phyloP scores from a whole-genome alignment of 1,140 invertebrate genomes.

The Antheraea mylitta region DNA sequence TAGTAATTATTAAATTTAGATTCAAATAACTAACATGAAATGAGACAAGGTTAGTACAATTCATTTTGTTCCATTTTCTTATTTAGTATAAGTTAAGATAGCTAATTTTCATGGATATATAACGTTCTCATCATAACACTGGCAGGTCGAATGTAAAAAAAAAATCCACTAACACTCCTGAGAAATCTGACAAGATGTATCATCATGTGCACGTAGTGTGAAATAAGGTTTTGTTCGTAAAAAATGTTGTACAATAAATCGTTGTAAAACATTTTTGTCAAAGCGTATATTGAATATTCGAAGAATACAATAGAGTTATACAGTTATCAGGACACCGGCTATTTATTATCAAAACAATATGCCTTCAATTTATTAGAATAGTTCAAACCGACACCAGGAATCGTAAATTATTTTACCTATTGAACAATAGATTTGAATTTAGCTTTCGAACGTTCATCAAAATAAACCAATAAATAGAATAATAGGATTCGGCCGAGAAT shows the following conservation, averaged over 20 bases:
- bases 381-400: not conserved
- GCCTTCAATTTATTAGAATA: not conserved
- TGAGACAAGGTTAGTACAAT: not conserved
- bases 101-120: slow-evolving; percentile 9
- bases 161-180: slow-evolving; percentile 42
- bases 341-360: slow-evolving; percentile 3
- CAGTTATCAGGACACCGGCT: not conserved
- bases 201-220: slow-evolving; percentile 59
- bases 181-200: slow-evolving; percentile 56
- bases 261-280: slow-evolving; percentile 25
- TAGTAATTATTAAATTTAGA: no score
- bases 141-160: slow-evolving; percentile 21
- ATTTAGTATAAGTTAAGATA: not conserved
- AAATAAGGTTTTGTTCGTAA: slow-evolving; percentile 60
- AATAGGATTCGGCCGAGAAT: slow-evolving; percentile 43
- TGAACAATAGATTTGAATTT: slow-evolving; percentile 2
- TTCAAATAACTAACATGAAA: no score
- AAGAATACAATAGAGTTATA: not conserved
- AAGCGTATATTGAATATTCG: not conserved
- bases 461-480: slow-evolving; percentile 30
- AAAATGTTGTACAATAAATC: slow-evolving; percentile 40
- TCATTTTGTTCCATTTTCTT: not conserved
- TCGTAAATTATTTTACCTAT: slow-evolving; percentile 6
- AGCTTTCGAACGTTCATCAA: slow-evolving; percentile 18
- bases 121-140: slow-evolving; percentile 19